Base-by-base conservation (phyloP, 1,140 invertebrate species). In the Phocides pigmalion region DNA sequence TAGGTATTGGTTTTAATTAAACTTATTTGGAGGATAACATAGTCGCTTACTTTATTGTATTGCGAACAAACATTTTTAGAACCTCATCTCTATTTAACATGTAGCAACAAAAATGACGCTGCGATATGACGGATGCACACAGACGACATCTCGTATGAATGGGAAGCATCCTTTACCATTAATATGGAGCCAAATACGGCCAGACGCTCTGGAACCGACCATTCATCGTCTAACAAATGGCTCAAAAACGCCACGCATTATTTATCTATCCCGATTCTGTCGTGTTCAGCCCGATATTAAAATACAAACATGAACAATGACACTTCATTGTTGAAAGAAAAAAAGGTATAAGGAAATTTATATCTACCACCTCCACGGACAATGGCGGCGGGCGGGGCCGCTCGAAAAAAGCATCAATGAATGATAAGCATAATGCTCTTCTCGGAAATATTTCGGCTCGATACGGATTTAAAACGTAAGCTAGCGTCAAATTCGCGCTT, bases 221-320 rank as follows among this genome's bases (percentile, higher is more conserved):
- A 83, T 87, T 86, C 80, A 84, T 73, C 64, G 54, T 58, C 54
- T 72, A 81, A 84, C 79, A 85, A 87, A 84, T 76, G 76, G 58
- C 65, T 67, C 68, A 82, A 85, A 81, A 82, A 78, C 70, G 70
- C 73, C 71, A 68, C 70, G 72, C 74, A 81, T 89, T 85, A 88
- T 87, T 87, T 87, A 88, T 88, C 78, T 81, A 85, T 79, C 63
- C 74, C 64, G 73, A 76, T 79, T 76, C 73, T 70, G 75, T 82
- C 72, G 73, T 81, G 79, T 82, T 73, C 79, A 75, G 64, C 46
- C 35, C 67, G 73, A 86, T 85, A 87, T 87, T 86, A 85, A 85
- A 88, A 86, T 86, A 88, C 82, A 84, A 82, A 87, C 67, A 80
- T 68, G 74, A 71, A 87, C 79, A 87, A 85, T 84, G 76, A 79